Evolutionary conservation across 2,888 invertebrate genomes (phyloP), one percentile per base, ranked within the genome.

Genomic region (Athalia rosae): DNA sequence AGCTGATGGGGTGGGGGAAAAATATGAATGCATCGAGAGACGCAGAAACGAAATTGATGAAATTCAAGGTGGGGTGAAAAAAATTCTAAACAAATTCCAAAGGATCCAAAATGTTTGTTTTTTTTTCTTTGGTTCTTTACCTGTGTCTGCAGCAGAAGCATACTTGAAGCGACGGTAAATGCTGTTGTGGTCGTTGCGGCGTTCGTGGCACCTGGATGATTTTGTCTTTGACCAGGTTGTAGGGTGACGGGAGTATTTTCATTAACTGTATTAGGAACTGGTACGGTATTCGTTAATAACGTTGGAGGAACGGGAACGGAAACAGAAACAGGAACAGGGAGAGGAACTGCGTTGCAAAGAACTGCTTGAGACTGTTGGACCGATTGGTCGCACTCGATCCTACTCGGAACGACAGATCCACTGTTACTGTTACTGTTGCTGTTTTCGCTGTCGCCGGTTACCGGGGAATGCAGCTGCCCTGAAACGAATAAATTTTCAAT

Each of bases 81-180:
- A 53, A 11, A 53, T 53, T 53, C 53, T 4, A n/a, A 6, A 11
- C 53, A 53, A 53, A 11, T 9, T 4, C 9, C 9, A 50, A 47
- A 66, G 56, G 48, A 73, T 15, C 9, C 64, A 62, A 28, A 71
- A 61, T 76, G 50, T 69, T 71, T 41, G 63, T 45, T 50, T 48
- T 28, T 28, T 48, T 15, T 11, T 56, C 50, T 73, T 78, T 90
- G 90, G 90, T 90, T 15, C 91, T 93, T 93, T 90, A 96, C 96
- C 94, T 96, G 96, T 92, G 96, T 95, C 92, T 96, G 96, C 93
- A 97, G 94, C 91, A 97, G 95, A 93, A 97, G 96, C 96, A 97
- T 97, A 93, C 96, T 96, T 95, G 96, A 92, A 85, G 93, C 92
- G 84, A 92, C 92, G 85, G 92, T 92, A 86, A 90, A 92, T 87